Evolutionary conservation across 2,888 invertebrate genomes (phyloP).

Genomic region (Scotopteryx bipunctaria): DNA sequence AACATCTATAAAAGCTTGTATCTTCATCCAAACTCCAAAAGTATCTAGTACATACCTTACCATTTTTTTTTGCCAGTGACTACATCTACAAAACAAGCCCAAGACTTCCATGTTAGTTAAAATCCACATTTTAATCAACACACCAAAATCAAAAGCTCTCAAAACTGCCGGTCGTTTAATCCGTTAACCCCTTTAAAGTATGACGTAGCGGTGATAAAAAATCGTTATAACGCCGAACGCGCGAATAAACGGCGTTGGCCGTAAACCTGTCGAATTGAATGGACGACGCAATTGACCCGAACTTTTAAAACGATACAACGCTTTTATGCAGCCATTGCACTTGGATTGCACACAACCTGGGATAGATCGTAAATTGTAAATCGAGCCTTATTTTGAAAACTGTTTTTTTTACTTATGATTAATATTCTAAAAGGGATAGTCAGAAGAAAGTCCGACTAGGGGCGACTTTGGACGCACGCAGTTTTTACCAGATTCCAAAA

Average conservation of each 20-base stretch:
- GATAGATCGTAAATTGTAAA: conserved; percentile 1
- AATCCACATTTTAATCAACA: conserved; percentile 19
- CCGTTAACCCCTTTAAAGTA: conserved; percentile 64
- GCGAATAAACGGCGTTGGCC: conserved; percentile 66
- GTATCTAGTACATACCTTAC: too few relatives aligned
- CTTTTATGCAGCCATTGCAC: conserved; percentile 15
- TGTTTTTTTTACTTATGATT: too few relatives aligned
- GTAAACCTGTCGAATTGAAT: conserved; percentile 75
- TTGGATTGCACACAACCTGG: neutral
- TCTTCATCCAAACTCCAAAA: too few relatives aligned
- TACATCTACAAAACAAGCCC: too few relatives aligned
- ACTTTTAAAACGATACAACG: conserved; percentile 15
- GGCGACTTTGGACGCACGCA: too few relatives aligned
- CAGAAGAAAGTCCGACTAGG: too few relatives aligned
- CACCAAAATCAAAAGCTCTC: conserved; percentile 11
- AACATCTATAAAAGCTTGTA: too few relatives aligned
- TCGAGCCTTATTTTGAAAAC: too few relatives aligned
- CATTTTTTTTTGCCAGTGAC: too few relatives aligned
- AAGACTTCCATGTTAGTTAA: too few relatives aligned
- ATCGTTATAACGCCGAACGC: conserved; percentile 67
- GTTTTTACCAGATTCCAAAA: too few relatives aligned
- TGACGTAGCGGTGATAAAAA: conserved; percentile 76
- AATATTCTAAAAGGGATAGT: too few relatives aligned
- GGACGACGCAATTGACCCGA: conserved; percentile 56
- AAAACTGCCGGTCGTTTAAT: conserved; percentile 32